These are phyloP conservation scores for Ceratoteleas bidentatus DNA, from an alignment of 1,140 invertebrate genomes.

Conservation along the genomic window DNA sequence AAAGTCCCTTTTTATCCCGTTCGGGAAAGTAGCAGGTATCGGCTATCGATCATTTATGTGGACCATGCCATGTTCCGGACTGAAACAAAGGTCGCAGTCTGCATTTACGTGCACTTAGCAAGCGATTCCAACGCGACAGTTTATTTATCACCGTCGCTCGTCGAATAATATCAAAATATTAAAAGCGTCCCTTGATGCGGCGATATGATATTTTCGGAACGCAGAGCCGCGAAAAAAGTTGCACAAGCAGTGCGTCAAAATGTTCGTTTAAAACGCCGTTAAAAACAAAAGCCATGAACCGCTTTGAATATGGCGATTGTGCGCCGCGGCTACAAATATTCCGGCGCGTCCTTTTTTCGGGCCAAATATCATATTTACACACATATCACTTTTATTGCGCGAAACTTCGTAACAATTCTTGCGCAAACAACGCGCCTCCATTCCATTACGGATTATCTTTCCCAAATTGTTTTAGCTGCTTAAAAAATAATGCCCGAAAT, in stretches of 20 bases:
- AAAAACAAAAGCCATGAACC: conserved; percentile 17
- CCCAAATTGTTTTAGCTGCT: conserved; percentile 45
- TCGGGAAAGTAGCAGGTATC: conserved; percentile 20
- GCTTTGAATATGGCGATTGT: conserved; percentile 17
- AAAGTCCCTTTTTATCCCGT: too few relatives aligned
- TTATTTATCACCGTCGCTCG: conserved; percentile 16
- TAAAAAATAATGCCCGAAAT: conserved; percentile 45
- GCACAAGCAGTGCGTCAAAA: neutral
- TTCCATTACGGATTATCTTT: conserved; percentile 44
- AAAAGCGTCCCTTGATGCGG: neutral
- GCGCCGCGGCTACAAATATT: conserved; percentile 9
- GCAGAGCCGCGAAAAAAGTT: neutral
- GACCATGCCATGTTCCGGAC: conserved; percentile 17
- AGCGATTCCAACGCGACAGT: conserved; percentile 5
- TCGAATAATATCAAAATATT: conserved; percentile 27
- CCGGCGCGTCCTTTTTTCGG: neutral
- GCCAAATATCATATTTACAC: conserved; percentile 45
- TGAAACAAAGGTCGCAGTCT: conserved; percentile 28
- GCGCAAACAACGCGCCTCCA: conserved; percentile 8
- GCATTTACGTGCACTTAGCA: conserved; percentile 32
- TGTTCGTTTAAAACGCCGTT: conserved; percentile 22
- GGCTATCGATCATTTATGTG: conserved; percentile 30
- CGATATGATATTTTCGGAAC: conserved; percentile 4
- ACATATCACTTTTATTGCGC: conserved; percentile 52
- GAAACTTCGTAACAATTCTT: conserved; percentile 41